phyloP scores from a whole-genome alignment of 2,113 vertebrate species.

The Leptobrachium ailaonicum region DNA sequence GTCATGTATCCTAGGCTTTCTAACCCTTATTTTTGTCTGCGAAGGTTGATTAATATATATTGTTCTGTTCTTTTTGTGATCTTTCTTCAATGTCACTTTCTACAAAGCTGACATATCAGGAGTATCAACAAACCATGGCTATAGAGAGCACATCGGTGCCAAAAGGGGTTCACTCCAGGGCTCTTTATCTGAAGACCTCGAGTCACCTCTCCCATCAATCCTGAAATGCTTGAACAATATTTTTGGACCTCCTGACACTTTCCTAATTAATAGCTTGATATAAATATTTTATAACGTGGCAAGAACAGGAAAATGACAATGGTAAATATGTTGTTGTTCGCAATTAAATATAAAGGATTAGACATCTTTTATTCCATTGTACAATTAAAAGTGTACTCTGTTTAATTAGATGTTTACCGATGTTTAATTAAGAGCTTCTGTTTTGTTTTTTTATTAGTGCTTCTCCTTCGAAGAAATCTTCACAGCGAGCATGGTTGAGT shows the following conservation, averaged over 20 bases:
- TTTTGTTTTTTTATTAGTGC: not conserved
- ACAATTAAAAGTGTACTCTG: constrained; percentile 36
- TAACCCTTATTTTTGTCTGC: constrained; percentile 48
- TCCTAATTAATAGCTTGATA: constrained; percentile 61
- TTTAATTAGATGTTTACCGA: constrained; percentile 43
- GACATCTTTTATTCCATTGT: constrained; percentile 34
- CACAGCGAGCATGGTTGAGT: too few species aligned
- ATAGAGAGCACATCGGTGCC: not conserved
- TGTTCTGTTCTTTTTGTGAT: constrained; percentile 55
- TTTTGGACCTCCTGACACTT: constrained; percentile 56
- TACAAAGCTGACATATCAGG: constrained; percentile 45
- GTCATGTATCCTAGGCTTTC: constrained; percentile 48
- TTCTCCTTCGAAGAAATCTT: too few species aligned
- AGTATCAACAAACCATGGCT: constrained; percentile 50
- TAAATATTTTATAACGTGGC: constrained; percentile 57
- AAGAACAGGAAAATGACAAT: constrained; percentile 46
- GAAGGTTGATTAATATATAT: constrained; percentile 39
- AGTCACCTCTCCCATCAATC: constrained; percentile 45
- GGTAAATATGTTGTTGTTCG: constrained; percentile 48
- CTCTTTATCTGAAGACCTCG: constrained; percentile 52
- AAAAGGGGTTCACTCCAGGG: constrained; percentile 37
- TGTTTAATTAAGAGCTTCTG: constrained; percentile 17
- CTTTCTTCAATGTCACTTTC: constrained; percentile 55
- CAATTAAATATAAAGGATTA: constrained; percentile 37
- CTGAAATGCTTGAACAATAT: constrained; percentile 53